These are phyloP conservation scores for Pelosia muscerda DNA, from an alignment of 2,888 invertebrate species.

Conservation along the genomic window DNA sequence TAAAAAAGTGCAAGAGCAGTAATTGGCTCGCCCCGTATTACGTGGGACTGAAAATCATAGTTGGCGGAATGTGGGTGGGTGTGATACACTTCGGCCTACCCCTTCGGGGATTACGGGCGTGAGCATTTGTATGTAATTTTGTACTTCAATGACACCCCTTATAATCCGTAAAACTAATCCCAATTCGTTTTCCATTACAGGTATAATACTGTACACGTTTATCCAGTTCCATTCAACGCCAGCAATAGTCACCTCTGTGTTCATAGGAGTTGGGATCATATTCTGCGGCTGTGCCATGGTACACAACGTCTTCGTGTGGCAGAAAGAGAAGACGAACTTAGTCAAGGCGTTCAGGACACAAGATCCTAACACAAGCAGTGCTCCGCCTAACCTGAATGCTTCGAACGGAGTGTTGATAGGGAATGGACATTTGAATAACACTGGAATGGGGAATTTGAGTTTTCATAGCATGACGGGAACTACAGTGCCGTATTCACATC, in stretches of 20 bases:
- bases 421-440: constrained; percentile 79
- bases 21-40: no score
- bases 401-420: constrained; percentile 76
- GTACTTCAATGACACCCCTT: no score
- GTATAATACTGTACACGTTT: constrained; percentile 96
- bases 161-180: constrained; percentile 16
- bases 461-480: constrained; percentile 73
- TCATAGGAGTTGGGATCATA: constrained; percentile 95
- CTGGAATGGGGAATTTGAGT: constrained; percentile 74
- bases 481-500: constrained; percentile 75
- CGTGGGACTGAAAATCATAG: no score
- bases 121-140: no score
- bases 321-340: constrained; percentile 95
- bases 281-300: constrained; percentile 98
- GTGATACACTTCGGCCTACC: no score
- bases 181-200: constrained; percentile 80
- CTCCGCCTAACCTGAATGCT: constrained; percentile 65
- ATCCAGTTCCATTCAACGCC: constrained; percentile 97
- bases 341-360: constrained; percentile 88
- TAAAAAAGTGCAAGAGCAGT: no score
- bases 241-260: constrained; percentile 95
- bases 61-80: no score
- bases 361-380: constrained; percentile 66
- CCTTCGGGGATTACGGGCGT: no score
- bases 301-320: constrained; percentile 98